Percentiles rank a stretch among this genome's conserved stretches.
Evolutionary conservation across 1,140 invertebrate genomes (phyloP).

Genomic region (Danaus melanippus): DNA sequence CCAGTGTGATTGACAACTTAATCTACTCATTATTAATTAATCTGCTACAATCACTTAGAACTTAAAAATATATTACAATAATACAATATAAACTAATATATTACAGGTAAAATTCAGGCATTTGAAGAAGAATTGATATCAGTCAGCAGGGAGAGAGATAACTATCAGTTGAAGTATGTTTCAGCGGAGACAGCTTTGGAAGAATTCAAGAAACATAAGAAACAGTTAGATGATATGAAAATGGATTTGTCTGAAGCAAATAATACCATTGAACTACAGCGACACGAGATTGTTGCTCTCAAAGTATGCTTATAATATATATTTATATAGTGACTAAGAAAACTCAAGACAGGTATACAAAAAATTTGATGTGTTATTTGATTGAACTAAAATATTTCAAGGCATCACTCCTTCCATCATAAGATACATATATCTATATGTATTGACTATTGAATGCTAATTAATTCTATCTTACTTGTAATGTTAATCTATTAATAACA

Average conservation of each 20-base stretch:
- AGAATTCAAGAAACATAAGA: slow-evolving; percentile 51
- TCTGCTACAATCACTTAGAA: no score
- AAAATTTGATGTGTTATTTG: slow-evolving; percentile 1
- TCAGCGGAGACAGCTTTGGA: slow-evolving; percentile 53
- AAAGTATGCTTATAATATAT: slow-evolving; percentile 34
- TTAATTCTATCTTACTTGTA: no score
- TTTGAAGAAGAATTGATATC: slow-evolving; percentile 64
- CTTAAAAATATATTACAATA: no score
- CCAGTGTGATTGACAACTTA: no score
- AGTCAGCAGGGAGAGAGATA: slow-evolving; percentile 55
- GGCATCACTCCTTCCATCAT: no score
- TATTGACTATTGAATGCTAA: no score
- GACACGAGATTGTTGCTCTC: slow-evolving; percentile 54
- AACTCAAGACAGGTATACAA: no score
- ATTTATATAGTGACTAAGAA: no score
- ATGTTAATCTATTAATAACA: no score
- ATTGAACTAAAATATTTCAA: not conserved
- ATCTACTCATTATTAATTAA: no score
- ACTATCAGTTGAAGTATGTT: slow-evolving; percentile 59
- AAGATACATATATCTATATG: no score
- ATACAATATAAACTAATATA: no score
- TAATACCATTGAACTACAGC: slow-evolving; percentile 54
- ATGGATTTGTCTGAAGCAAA: slow-evolving; percentile 51
- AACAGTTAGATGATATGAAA: slow-evolving; percentile 50
- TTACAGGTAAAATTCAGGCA: slow-evolving; percentile 54